Evolutionary conservation across 2,113 vertebrate genomes (phyloP).

Genomic region (Muscicapa adusta): DNA sequence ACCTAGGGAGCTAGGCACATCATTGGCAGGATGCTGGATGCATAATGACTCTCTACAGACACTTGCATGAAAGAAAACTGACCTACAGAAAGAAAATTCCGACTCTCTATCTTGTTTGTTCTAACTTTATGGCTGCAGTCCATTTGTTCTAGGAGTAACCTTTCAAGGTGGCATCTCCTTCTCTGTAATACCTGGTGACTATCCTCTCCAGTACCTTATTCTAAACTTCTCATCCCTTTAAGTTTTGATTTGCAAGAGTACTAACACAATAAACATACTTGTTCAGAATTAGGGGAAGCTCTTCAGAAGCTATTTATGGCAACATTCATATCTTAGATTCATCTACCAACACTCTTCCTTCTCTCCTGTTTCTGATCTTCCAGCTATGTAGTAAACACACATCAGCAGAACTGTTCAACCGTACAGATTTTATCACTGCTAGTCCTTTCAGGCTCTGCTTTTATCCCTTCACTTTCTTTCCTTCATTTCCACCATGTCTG

Average conservation of each 20-base stretch:
- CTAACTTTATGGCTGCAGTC: background rate
- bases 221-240: background rate
- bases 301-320: background rate
- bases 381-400: background rate
- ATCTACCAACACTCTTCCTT: background rate
- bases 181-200: background rate
- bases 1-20: background rate
- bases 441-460: background rate
- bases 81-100: background rate
- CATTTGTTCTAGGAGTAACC: background rate
- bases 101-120: background rate
- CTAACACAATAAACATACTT: background rate
- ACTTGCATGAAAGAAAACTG: background rate
- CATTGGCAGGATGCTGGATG: background rate
- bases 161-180: background rate
- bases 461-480: background rate
- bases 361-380: background rate
- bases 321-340: background rate
- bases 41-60: background rate
- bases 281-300: background rate
- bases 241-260: background rate
- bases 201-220: background rate
- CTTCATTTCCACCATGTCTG: fast-evolving
- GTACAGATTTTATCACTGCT: background rate
- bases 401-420: background rate